phyloP scores from a whole-genome alignment of 2,797 vertebrate species.

The Bovichtus diacanthus region DNA sequence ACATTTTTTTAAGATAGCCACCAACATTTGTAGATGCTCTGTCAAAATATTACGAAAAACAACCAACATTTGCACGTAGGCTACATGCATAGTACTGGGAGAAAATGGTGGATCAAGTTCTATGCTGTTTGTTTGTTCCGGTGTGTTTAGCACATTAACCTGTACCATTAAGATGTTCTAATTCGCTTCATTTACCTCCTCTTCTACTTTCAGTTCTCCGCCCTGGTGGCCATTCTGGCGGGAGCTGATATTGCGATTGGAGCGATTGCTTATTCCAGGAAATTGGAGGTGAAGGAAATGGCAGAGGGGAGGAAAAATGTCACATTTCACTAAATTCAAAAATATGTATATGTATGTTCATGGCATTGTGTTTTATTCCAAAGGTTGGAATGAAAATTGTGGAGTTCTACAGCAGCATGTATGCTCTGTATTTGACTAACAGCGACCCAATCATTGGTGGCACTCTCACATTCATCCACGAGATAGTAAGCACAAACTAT shows the following conservation, averaged over 20 bases:
- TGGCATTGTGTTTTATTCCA: not conserved
- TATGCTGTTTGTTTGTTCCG: not conserved
- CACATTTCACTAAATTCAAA: no score
- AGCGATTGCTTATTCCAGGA: constrained; percentile 40
- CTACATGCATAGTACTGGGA: not conserved
- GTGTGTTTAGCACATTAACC: constrained; percentile 4
- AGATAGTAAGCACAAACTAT: constrained; percentile 49
- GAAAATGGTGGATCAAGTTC: not conserved
- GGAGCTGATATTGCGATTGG: constrained; percentile 21
- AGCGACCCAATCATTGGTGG: constrained; percentile 55
- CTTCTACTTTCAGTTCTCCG: constrained; percentile 59
- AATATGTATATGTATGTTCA: not conserved
- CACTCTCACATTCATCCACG: constrained; percentile 75
- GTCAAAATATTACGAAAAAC: not conserved
- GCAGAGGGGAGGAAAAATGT: not conserved
- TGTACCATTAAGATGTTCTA: not conserved
- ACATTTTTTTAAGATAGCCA: not conserved
- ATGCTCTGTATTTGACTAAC: constrained; percentile 32
- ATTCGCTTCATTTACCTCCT: not conserved
- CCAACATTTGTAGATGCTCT: not conserved
- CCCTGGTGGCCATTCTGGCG: constrained; percentile 59
- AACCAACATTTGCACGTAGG: not conserved
- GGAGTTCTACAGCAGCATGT: constrained; percentile 72
- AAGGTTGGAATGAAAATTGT: constrained; percentile 38
- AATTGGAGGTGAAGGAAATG: constrained; percentile 42